phyloP scores from a whole-genome alignment of 2,797 vertebrate species.

The Salarias fasciatus region DNA sequence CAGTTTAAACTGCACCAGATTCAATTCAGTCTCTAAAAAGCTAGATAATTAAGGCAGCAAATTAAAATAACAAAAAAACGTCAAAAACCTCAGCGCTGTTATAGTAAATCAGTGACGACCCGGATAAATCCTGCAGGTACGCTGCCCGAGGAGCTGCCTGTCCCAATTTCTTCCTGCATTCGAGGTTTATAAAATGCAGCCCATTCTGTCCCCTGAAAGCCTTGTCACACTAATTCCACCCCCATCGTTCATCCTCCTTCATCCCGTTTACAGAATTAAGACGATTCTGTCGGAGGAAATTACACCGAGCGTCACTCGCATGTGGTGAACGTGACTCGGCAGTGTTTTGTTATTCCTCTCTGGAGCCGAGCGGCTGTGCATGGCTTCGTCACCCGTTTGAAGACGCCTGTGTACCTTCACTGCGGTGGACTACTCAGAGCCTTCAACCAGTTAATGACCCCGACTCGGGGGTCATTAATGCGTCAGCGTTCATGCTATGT shows the following conservation, averaged over 20 bases:
- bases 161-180: constrained; percentile 37
- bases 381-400: constrained; percentile 74
- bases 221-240: constrained; percentile 22
- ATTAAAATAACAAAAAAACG: no score
- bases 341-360: constrained; percentile 2
- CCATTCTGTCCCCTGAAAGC: constrained; percentile 34
- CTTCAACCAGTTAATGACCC: constrained; percentile 78
- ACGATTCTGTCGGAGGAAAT: constrained; percentile 22
- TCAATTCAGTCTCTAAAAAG: no score
- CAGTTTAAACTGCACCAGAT: no score
- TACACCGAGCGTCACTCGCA: constrained; percentile 21
- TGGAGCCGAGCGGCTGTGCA: constrained; percentile 57
- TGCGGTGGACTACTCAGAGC: constrained; percentile 70
- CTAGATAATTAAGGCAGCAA: no score
- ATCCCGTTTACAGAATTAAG: neutral
- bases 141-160: neutral
- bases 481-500: constrained; percentile 36
- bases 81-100: no score
- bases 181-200: constrained; percentile 41
- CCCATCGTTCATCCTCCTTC: no score
- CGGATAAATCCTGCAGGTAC: constrained; percentile 20
- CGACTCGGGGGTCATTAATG: constrained; percentile 68
- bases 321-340: constrained; percentile 37
- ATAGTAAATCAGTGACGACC: no score
- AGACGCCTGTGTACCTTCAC: constrained; percentile 76